Conservation (phyloP, 2,888 invertebrate genomes). For the Drosophila seclusa region DNA sequence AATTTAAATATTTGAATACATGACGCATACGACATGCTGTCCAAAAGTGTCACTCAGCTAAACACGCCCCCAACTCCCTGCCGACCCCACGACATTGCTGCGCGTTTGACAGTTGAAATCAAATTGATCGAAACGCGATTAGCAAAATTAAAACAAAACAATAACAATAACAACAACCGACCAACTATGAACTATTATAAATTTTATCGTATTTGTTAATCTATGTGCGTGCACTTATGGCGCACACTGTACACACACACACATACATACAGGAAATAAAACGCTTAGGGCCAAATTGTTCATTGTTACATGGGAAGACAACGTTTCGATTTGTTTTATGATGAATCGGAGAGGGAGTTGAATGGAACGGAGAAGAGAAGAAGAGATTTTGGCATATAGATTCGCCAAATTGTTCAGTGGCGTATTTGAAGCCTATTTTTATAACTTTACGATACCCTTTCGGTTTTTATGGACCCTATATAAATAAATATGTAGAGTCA, state of each 20-base stretch:
- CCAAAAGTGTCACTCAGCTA: constrained; percentile 68
- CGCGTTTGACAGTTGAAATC: constrained; percentile 71
- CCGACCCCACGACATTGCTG: constrained; percentile 33
- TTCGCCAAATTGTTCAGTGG: constrained; percentile 51
- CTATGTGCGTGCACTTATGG: constrained; percentile 58
- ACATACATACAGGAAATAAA: constrained; percentile 15
- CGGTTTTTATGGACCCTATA: background rate
- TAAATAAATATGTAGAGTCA: background rate
- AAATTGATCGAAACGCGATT: constrained; percentile 75
- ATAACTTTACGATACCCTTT: constrained; percentile 29
- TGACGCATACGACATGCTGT: constrained; percentile 75
- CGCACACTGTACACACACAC: constrained; percentile 40
- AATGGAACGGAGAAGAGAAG: background rate
- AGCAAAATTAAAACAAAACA: constrained; percentile 62
- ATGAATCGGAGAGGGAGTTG: constrained; percentile 14
- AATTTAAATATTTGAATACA: constrained; percentile 66
- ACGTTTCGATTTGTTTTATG: constrained; percentile 23
- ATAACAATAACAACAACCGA: constrained; percentile 27
- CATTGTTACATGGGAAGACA: constrained; percentile 40
- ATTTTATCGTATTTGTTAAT: constrained; percentile 61
- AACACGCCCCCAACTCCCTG: constrained; percentile 31
- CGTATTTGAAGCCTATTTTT: constrained; percentile 42
- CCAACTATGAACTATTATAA: constrained; percentile 52
- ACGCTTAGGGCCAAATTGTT: constrained; percentile 35
- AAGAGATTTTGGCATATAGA: constrained; percentile 52